Base-by-base conservation (phyloP, 2,888 invertebrate species). In the Ametastegia equiseti region DNA sequence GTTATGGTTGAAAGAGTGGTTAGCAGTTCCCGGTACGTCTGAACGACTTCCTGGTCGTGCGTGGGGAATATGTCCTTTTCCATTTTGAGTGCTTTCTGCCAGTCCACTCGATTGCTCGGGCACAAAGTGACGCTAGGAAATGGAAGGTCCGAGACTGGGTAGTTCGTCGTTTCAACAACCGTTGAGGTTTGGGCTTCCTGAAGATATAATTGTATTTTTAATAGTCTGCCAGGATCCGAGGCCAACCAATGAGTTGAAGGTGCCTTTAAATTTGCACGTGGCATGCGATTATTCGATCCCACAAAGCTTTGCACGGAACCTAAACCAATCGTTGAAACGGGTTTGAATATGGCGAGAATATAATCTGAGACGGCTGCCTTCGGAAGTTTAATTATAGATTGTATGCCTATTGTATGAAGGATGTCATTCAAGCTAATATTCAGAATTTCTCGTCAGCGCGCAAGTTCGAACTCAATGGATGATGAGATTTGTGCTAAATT, bases 91-190 rank as follows among this genome's bases (percentile, higher is more conserved):
- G 84, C 87, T 42, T 86, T 86, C 13, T 82, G 60, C 90, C 90
- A 89, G 67, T 89, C 86, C 19, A 85, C 88, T 13, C 88, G 84
- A 47, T 88, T 86, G 19, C 83, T 84, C 71, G 89, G 88, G 81
- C 90, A 91, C 19, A 90, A 83, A 2, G 87, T 87, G 27, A 90
- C 86, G 7, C 90, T 87, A 7, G 90, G 90, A 71, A 89, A 90
- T 0, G 89, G 87, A 5, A 89, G 82, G 23, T 86, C 83, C 2
- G 87, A 86, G 71, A 87, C 86, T 23, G 84, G 83, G 82, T 86
- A 87, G 50, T 86, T 86, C 75, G 87, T 89, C 33, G 88, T 88
- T 23, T 87, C 86, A 47, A 90, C 87, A 3, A 84, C 85, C 6
- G 90, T 89, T 13, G 86, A 86, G 7, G 89, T 90, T 5, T 88